Conservation (phyloP, 1,140 invertebrate species). For the Pinna nobilis region DNA sequence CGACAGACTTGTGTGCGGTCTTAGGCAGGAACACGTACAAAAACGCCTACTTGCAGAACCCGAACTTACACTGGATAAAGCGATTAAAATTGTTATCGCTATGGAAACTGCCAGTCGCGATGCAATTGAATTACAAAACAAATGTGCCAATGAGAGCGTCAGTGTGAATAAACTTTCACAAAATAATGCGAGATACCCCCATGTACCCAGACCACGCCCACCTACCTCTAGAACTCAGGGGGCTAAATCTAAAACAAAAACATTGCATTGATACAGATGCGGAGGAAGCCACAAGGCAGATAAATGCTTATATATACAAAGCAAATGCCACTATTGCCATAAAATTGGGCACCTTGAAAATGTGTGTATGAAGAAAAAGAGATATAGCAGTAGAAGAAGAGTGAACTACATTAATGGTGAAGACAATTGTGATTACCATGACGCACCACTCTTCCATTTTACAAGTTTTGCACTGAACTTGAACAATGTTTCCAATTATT, state of each 20-base stretch:
- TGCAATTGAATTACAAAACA: constrained; percentile 23
- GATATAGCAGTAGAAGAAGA: background rate
- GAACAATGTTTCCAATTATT: background rate
- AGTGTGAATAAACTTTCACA: background rate
- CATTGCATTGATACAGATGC: constrained; percentile 15
- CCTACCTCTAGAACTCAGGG: too few species aligned
- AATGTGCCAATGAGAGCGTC: background rate
- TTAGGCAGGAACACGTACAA: constrained; percentile 39
- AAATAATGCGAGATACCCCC: background rate
- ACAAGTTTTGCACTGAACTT: background rate
- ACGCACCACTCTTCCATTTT: too few species aligned
- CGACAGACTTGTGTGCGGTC: constrained; percentile 50
- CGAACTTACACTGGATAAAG: constrained; percentile 34
- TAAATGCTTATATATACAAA: constrained; percentile 4
- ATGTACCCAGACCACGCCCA: too few species aligned
- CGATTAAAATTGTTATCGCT: constrained; percentile 33
- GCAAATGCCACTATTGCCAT: background rate
- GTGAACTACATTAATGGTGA: background rate
- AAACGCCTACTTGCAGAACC: constrained; percentile 27
- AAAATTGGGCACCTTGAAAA: constrained; percentile 14
- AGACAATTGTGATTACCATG: background rate
- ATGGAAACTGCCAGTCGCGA: constrained; percentile 40
- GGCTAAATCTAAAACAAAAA: background rate
- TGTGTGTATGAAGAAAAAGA: background rate
- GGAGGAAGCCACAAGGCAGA: constrained; percentile 10